Evolutionary conservation across 2,113 vertebrate genomes (phyloP), one percentile per base, ranked within the genome.

Genomic region (Caranx ignobilis): DNA sequence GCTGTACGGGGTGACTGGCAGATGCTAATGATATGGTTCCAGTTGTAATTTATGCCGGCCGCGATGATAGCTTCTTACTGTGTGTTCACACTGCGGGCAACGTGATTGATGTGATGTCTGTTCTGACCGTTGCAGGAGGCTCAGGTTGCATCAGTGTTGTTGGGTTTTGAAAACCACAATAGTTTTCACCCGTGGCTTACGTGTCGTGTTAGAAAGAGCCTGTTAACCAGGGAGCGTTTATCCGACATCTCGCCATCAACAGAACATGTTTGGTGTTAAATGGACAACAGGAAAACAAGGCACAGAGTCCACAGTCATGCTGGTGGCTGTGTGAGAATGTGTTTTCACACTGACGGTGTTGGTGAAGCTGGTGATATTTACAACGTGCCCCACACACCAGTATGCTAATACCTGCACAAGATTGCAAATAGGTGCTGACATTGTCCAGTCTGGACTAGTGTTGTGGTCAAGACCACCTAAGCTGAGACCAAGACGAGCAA

Each of bases 1-100:
- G 31, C 48, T 63, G 61, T 60, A 65, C 48, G 74, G 37, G 47
- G 13, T 69, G 74, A 76, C 61, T 63, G 75, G 43, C 64, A 77
- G 57, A 70, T 69, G 67, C 37, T 68, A 67, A 79, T 81, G 57
- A 72, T 35, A 34, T 26, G 55, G 12, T 55, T 71, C n/a, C 35
- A 45, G 32, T 52, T 59, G 54, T 71, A 75, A 72, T 66, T 65
- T 34, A 63, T 64, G 15, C 4, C 39, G n/a, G 43, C 39, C 21
- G 6, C 2, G 39, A 63, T 69, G 54, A 47, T 63, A 47, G 57
- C 26, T 41, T 68, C n/a, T 37, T 35, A 11, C 43, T 50, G 26
- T 50, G 52, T n/a, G n/a, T 62, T 83, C 31, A 9, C 47, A 37
- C 74, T 50, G 83, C 8, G 4, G 35, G 5, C 18, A 18, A 31